Evolutionary conservation across 2,888 invertebrate species (phyloP), one percentile per base, ranked within the genome.

Genomic region (Xestia xanthographa): DNA sequence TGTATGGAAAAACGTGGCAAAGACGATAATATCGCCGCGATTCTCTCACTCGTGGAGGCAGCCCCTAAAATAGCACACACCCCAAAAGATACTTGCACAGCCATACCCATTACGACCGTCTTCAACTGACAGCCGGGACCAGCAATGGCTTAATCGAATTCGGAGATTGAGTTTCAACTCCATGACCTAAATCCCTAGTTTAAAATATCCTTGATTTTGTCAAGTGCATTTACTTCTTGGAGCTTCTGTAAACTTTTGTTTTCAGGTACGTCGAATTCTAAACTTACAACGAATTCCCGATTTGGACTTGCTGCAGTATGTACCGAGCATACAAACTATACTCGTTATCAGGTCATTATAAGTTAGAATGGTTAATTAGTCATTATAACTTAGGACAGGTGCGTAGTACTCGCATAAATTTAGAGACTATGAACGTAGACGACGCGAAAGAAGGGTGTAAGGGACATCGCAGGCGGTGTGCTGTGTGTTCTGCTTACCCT

Each of bases 231-330:
- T 53, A 72, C 22, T 53, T 62, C 38, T n/a, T 60, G 38, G n/a
- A 45, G 26, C 2, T 58, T 58, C 38, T 38, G 26, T 71, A 41
- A 60, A 73, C 48, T 74, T 72, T 29, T 1, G 29, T 12, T 41
- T 60, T 41, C 72, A 41, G 22, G 29, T 62, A 50, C 38, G 68
- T 29, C 11, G 26, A 72, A 26, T 17, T 43, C 3, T 20, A 58
- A 73, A 71, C 45, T 66, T 38, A 38, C 14, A 22, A 45, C 26
- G 17, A 69, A 70, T n/a, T 43, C 29, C 17, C 53, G 29, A 34
- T 3, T 29, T 5, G 14, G 29, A 76, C 5, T 34, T 26, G 2
- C 0, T 60, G 26, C 26, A n/a, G 14, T 11, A 48, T 34, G 34
- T 22, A 22, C 60, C 60, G 60, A 62, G 20, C 29, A 34, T 22